Evolutionary conservation across 1,140 invertebrate species (phyloP), one percentile per base, ranked within the genome.

Genomic region (Diachasma alloeum): DNA sequence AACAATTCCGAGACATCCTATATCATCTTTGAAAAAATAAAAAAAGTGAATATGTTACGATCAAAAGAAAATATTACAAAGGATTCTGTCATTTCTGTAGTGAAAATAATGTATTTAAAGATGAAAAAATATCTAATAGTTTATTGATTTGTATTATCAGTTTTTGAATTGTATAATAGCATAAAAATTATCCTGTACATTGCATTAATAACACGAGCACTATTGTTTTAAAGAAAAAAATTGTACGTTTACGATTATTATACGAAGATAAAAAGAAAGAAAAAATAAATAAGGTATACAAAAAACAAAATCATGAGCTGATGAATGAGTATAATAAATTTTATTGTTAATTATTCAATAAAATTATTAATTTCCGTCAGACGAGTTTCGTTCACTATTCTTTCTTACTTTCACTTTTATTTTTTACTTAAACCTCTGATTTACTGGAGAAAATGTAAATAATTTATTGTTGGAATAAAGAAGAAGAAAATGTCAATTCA

Each of bases 161-260:
- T 87, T 88, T 53, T 89, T 74, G 70, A 87, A 89, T 78, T 89
- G 88, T 89, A 89, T 85, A 82, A 89, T 88, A 89, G 87, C 87
- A 87, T 89, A 87, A 89, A 89, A 84, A 87, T 81, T 88, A 89
- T 89, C 84, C 87, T 89, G 87, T 89, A 89, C 87, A 89, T 89
- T 89, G 83, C 86, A 88, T 89, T 85, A 87, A 86, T 78, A 83
- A 73, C 84, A 84, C 77, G 78, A 85, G 83, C 87, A 87, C 86
- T 88, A 86, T 89, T 87, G 85, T 88, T 89, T 89, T 83, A 84
- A 87, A 37, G 31, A 17, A 37, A 68, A 31, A 68, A 68, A 87
- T 84, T 86, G 83, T 89, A 88, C 84, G 84, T 87, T 89, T 85
- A 87, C 86, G 80, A 88, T 88, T 87, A 88, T 88, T 86, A 87